phyloP scores from a whole-genome alignment of 2,113 vertebrate species.

The Atrichornis clamosus region DNA sequence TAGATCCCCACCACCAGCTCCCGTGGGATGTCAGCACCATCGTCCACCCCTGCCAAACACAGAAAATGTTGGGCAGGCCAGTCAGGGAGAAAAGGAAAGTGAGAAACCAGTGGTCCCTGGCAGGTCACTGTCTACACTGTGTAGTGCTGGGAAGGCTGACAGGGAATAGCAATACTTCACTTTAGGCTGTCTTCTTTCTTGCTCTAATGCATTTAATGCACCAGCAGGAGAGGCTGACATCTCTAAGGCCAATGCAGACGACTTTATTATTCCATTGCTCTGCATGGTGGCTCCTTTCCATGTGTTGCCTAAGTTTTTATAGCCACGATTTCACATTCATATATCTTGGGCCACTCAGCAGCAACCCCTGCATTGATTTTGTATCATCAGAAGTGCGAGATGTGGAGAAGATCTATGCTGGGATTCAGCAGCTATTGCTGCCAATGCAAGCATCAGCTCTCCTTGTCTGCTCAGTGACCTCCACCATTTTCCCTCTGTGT shows the following conservation, averaged over 20 bases:
- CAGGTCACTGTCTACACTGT: background rate
- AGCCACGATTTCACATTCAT: constrained; percentile 18
- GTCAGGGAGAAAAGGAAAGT: background rate
- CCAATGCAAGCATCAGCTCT: background rate
- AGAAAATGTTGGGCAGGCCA: background rate
- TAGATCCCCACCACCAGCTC: constrained; percentile 97
- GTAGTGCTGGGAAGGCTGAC: background rate
- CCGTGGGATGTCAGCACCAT: constrained; percentile 95
- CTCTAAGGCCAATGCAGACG: background rate
- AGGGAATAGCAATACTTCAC: background rate
- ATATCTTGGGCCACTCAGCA: constrained; percentile 1
- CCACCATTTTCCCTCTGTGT: background rate
- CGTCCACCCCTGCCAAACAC: constrained; percentile 85
- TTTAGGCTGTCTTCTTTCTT: background rate
- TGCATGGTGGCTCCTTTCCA: constrained; percentile 51
- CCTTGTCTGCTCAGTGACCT: background rate
- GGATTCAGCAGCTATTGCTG: constrained; percentile 14
- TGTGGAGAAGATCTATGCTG: background rate
- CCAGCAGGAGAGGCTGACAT: background rate
- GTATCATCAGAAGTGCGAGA: background rate
- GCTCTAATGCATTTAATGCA: background rate
- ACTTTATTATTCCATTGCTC: constrained; percentile 28
- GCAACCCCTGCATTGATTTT: constrained; percentile 35
- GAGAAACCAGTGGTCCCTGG: background rate
- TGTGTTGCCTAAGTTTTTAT: constrained; percentile 20